Evolutionary conservation across 2,888 invertebrate species (phyloP).

Genomic region (Apamea crenata): DNA sequence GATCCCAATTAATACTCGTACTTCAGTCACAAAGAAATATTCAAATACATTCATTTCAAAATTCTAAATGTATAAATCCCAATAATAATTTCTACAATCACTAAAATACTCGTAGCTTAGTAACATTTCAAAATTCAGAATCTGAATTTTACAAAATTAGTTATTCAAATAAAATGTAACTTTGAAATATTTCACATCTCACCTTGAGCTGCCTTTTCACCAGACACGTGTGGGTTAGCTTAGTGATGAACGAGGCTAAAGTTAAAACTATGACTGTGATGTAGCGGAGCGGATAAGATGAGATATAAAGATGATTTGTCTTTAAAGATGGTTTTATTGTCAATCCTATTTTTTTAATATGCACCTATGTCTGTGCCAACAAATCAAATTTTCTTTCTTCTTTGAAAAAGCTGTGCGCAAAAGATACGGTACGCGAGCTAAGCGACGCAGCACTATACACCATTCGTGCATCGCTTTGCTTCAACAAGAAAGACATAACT

Average conservation of each 20-base stretch:
- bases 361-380: not conserved
- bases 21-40: not conserved
- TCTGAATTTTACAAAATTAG: not conserved
- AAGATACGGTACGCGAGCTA: not conserved
- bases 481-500: too few relatives aligned
- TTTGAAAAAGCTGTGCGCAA: not conserved
- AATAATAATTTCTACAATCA: not conserved
- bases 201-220: not conserved
- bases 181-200: constrained; percentile 24
- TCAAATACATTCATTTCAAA: constrained; percentile 7
- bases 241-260: too few relatives aligned
- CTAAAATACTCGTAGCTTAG: not conserved
- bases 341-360: not conserved
- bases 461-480: not conserved
- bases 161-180: constrained; percentile 15
- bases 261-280: too few relatives aligned
- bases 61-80: constrained; percentile 3
- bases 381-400: not conserved
- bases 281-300: too few relatives aligned
- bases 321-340: too few relatives aligned
- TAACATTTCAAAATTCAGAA: not conserved
- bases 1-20: constrained; percentile 1
- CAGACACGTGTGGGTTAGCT: too few relatives aligned
- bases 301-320: too few relatives aligned
- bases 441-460: not conserved